These are phyloP conservation scores for Buceros bicornis DNA, from an alignment of 2,797 vertebrate genomes.

Conservation along the genomic window DNA sequence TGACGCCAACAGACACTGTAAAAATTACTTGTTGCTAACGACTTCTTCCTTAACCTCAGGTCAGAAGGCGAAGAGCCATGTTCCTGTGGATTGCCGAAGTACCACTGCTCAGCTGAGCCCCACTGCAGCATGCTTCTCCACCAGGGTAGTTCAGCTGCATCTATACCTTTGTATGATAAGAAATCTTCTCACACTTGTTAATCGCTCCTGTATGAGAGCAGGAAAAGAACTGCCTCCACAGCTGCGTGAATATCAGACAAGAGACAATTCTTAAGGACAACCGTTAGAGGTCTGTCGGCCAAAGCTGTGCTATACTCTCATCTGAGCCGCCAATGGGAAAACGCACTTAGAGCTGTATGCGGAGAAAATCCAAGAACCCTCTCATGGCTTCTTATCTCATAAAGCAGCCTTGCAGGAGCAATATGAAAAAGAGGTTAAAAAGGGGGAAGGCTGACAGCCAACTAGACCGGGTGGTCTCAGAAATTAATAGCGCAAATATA, in stretches of 20 bases:
- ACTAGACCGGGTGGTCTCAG: background rate
- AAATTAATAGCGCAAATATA: background rate
- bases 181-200: background rate
- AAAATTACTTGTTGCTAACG: background rate
- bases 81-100: background rate
- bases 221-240: background rate
- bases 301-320: background rate
- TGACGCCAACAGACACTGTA: background rate
- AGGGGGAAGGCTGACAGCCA: background rate
- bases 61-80: rapidly evolving
- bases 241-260: background rate
- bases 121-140: background rate
- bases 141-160: background rate
- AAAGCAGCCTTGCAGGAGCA: background rate
- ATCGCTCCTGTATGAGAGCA: background rate
- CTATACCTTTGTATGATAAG: background rate
- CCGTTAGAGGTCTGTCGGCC: background rate
- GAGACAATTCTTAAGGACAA: background rate
- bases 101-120: background rate
- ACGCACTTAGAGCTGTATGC: background rate
- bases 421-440: background rate
- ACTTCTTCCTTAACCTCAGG: background rate
- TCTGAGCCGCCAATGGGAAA: background rate
- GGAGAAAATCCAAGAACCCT: background rate
- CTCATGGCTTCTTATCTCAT: background rate